A percentile compares a stretch with the other conserved stretches of the same genome.
Evolutionary conservation across 2,797 vertebrate species (phyloP).

Genomic region (Aselliscus stoliczkanus): DNA sequence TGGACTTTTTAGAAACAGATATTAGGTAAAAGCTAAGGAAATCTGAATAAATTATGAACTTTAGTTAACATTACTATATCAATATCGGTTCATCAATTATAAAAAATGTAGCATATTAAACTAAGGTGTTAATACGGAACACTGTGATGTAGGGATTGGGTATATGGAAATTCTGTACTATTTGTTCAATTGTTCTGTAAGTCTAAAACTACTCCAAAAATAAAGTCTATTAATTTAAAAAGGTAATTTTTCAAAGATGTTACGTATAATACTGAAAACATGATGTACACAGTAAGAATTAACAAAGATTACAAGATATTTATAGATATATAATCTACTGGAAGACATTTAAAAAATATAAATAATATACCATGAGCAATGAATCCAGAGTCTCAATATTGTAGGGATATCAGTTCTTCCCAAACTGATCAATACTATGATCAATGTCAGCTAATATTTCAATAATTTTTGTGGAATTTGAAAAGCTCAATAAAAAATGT

Average conservation of each 20-base stretch:
- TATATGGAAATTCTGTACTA: background rate
- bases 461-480: background rate
- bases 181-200: background rate
- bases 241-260: background rate
- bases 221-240: background rate
- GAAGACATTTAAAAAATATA: background rate
- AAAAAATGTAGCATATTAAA: background rate
- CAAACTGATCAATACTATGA: background rate
- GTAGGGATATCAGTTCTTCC: background rate
- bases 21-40: background rate
- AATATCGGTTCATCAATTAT: background rate
- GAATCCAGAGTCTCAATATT: background rate
- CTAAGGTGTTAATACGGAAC: background rate
- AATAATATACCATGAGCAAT: background rate
- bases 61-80: background rate
- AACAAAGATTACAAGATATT: background rate
- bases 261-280: background rate
- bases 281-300: background rate
- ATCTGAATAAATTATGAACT: background rate
- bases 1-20: background rate
- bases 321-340: background rate
- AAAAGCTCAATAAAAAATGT: background rate
- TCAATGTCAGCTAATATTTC: background rate
- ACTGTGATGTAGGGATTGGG: accelerated
- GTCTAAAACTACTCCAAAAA: background rate